Evolutionary conservation across 23 tunicate species (phyloP), one percentile per base, ranked within the genome.

Genomic region (Diplosoma virens): DNA sequence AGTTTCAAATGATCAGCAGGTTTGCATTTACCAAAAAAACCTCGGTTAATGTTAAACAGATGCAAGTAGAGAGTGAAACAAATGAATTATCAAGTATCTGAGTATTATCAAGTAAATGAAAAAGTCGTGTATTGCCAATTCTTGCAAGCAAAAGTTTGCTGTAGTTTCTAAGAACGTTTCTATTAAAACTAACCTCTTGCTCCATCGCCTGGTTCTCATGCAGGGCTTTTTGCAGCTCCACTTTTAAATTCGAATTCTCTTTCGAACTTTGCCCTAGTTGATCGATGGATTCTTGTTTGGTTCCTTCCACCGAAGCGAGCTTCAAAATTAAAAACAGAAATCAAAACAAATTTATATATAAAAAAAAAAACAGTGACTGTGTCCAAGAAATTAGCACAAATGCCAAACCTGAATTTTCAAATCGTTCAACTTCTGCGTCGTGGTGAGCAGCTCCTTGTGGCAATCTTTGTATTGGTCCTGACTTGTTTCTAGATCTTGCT

Each of bases 211-310:
- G 96, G 45, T 89, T 89, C 33, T 89, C 96, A 35, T 77, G 83
- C 96, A 88, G 82, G 14, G 82, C 56, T 78, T 89, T 89, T 53
- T 89, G 96, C 5, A 89, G 80, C 59, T 89, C 96, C 1, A 84
- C 50, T 61, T 89, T 89, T 30, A 89, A 79, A 45, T 58, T 71
- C 26, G 96, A 81, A 65, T 89, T 89, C 60, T 89, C 86, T 64
- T 82, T 77, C 26, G 86, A 82, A 36, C 88, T 89, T 25, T 82
- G 87, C 26, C 96, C 96, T 14, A 89, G 78, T 33, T 89, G 96
- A 30, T 89, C 96, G 29, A 89, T 72, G 0, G 96, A 89, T 66
- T 89, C 96, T 31, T 76, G 87, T 37, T 77, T 58, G 21, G 96
- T 89, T 20, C 88, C 96, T 77, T 89, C 96, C 0, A 81, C 66